These are phyloP conservation scores for Cephus cinctus DNA, from an alignment of 1,140 invertebrate genomes.

Conservation along the genomic window DNA sequence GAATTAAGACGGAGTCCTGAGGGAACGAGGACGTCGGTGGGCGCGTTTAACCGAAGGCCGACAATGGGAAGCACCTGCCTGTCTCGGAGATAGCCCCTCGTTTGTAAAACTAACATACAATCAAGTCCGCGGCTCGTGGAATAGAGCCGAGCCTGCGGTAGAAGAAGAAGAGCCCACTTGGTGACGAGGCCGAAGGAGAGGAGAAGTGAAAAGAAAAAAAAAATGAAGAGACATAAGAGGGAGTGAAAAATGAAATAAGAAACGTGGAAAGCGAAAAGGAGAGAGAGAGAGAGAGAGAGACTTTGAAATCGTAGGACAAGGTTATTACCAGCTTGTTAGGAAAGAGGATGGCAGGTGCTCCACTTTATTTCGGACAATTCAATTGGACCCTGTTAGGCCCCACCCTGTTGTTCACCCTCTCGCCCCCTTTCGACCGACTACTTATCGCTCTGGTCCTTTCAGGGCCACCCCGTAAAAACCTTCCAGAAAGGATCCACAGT, in stretches of 20 bases:
- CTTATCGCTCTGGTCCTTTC: too few species aligned
- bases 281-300: constrained; percentile 20
- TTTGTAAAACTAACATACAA: constrained; percentile 53
- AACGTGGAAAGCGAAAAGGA: constrained; percentile 14
- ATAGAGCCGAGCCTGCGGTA: constrained; percentile 15
- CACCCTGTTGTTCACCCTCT: too few species aligned
- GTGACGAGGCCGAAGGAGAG: neutral
- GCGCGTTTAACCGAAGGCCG: constrained; percentile 3
- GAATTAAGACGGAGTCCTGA: too few species aligned
- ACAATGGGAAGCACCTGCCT: constrained; percentile 26
- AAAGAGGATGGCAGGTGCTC: constrained; percentile 48
- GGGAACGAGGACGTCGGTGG: constrained; percentile 5
- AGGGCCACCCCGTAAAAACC: too few species aligned
- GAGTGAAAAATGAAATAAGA: constrained; percentile 20
- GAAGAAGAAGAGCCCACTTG: neutral
- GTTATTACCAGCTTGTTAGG: constrained; percentile 55
- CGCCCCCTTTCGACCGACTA: too few species aligned
- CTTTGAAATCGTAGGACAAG: constrained; percentile 13
- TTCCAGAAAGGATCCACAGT: too few species aligned
- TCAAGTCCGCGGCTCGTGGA: constrained; percentile 42
- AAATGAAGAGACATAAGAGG: constrained; percentile 6
- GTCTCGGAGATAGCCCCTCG: constrained; percentile 29
- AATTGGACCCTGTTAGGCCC: constrained; percentile 35
- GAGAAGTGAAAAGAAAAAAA: constrained; percentile 7
- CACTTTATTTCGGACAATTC: constrained; percentile 56